Evolutionary conservation across 1,140 invertebrate species (phyloP).

Genomic region (Cryptotermes secundus): DNA sequence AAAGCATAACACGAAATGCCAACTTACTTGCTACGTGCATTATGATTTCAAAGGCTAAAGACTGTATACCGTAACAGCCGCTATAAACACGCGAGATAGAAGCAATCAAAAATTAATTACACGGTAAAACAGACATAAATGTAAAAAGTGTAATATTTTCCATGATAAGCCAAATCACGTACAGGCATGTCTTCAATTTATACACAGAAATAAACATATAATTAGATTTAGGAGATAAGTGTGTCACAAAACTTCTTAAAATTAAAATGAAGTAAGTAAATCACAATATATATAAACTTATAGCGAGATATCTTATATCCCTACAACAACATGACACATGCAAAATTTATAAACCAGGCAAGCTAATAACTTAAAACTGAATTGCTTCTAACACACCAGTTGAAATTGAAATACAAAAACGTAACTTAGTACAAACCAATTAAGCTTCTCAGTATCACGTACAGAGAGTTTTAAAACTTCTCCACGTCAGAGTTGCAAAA

Average conservation of each 20-base stretch:
- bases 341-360: neutral
- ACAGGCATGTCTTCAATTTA: neutral
- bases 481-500: neutral
- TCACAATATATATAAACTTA: neutral
- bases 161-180: neutral
- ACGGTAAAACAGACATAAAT: neutral
- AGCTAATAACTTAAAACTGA: neutral
- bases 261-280: neutral
- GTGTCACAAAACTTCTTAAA: neutral
- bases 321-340: neutral
- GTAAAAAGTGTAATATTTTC: neutral
- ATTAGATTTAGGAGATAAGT: neutral
- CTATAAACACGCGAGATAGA: neutral
- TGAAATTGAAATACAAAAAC: neutral
- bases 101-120: neutral
- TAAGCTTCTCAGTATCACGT: neutral
- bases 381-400: neutral
- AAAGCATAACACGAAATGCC: no score
- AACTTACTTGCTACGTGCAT: no score
- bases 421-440: neutral
- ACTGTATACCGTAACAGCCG: no score
- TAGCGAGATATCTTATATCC: neutral
- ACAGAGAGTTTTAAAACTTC: neutral
- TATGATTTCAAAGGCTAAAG: no score
- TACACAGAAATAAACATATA: neutral